phyloP scores from a whole-genome alignment of 2,888 invertebrate genomes.

The Lissonota sp. region DNA sequence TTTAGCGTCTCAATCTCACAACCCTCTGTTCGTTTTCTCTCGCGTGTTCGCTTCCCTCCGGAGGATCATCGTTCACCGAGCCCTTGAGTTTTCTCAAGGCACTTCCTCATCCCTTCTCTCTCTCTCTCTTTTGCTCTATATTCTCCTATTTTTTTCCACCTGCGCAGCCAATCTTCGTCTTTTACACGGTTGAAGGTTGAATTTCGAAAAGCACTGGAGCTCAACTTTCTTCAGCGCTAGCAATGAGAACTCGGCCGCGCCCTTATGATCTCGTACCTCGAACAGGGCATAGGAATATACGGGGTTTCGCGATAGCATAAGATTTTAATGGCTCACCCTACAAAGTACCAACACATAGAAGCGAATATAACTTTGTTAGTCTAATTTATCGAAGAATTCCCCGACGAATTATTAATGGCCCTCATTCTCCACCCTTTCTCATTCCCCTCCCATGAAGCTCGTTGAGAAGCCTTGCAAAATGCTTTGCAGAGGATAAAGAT shows the following conservation, averaged over 20 bases:
- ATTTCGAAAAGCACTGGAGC: constrained; percentile 22
- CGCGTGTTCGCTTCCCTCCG: constrained; percentile 61
- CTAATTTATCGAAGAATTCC: constrained; percentile 79
- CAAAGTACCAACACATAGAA: constrained; percentile 60
- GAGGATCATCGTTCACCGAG: constrained; percentile 72
- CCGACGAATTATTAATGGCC: constrained; percentile 75
- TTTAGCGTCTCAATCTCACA: constrained; percentile 32
- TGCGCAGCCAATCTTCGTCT: constrained; percentile 56
- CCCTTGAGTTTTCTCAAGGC: constrained; percentile 52
- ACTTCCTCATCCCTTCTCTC: constrained; percentile 41
- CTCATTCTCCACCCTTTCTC: constrained; percentile 52
- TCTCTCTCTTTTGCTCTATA: constrained; percentile 4
- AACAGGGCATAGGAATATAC: constrained; percentile 57
- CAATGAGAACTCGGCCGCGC: constrained; percentile 2
- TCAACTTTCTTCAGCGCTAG: constrained; percentile 26
- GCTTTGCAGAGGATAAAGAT: constrained; percentile 37
- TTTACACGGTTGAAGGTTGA: constrained; percentile 35
- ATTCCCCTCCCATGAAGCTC: constrained; percentile 7
- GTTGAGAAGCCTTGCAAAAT: constrained; percentile 48
- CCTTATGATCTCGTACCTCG: constrained; percentile 33
- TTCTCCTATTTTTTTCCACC: background rate
- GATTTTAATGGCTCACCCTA: constrained; percentile 24
- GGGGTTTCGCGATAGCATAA: constrained; percentile 41
- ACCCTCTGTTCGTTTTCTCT: constrained; percentile 49
- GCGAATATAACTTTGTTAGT: constrained; percentile 76